These are phyloP conservation scores for Oceanodroma tethys DNA, from an alignment of 2,113 vertebrate species.

Conservation along the genomic window DNA sequence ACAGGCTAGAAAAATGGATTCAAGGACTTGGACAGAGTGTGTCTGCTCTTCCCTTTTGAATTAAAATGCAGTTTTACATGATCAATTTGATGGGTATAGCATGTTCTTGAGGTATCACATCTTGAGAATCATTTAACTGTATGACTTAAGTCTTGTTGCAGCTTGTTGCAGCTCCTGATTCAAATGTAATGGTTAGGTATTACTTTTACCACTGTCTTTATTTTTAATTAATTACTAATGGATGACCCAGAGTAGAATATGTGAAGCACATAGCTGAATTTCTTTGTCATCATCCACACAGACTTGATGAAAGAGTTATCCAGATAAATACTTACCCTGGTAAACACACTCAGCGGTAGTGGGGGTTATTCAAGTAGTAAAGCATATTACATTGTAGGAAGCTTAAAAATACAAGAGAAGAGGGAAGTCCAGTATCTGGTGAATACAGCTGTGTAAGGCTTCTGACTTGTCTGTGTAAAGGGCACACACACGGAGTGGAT, in stretches of 20 bases:
- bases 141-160: background rate
- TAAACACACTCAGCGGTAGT: background rate
- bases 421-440: background rate
- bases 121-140: background rate
- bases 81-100: background rate
- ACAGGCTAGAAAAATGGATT: background rate
- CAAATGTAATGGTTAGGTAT: background rate
- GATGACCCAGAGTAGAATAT: background rate
- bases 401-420: background rate
- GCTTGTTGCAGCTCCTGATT: background rate
- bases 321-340: background rate
- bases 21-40: background rate
- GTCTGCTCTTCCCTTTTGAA: background rate
- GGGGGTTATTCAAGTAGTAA: background rate
- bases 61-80: background rate
- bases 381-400: rapidly evolving
- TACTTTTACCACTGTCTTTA: background rate
- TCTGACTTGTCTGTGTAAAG: background rate
- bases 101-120: background rate
- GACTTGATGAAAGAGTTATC: background rate
- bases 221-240: background rate
- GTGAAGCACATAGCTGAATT: background rate
- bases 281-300: background rate
- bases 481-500: background rate
- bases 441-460: background rate